phyloP scores from a whole-genome alignment of 2,113 vertebrate species.

The Phoenicopterus ruber region DNA sequence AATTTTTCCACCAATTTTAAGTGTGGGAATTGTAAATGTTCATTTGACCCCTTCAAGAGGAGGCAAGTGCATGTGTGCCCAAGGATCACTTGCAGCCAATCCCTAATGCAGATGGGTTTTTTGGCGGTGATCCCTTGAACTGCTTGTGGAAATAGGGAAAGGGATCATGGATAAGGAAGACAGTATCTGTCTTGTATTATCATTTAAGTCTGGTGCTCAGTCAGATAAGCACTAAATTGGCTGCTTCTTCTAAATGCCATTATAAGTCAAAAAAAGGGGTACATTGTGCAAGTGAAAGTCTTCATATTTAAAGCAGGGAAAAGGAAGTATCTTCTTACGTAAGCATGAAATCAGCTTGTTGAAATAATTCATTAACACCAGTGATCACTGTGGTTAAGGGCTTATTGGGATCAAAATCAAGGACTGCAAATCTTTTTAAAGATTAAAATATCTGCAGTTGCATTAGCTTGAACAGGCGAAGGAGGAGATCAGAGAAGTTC shows the following conservation, averaged over 20 bases:
- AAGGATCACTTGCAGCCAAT: background rate
- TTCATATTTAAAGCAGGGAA: background rate
- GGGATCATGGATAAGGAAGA: background rate
- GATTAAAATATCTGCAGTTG: background rate
- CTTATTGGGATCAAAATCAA: background rate
- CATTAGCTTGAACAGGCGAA: background rate
- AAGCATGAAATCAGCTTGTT: background rate
- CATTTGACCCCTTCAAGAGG: background rate
- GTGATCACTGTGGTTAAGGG: background rate
- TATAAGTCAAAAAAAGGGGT: background rate
- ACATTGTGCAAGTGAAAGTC: background rate
- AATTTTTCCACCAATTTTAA: background rate
- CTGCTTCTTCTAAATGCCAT: background rate
- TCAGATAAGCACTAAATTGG: background rate
- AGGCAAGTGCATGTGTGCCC: background rate
- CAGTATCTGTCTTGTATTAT: background rate
- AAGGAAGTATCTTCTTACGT: background rate
- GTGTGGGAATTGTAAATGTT: background rate
- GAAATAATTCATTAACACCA: background rate
- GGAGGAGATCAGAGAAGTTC: background rate
- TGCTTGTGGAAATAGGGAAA: background rate
- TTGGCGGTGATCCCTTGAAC: background rate
- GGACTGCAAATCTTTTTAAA: background rate
- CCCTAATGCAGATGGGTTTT: fast-evolving
- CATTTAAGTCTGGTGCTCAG: background rate